Base-by-base conservation (phyloP, 2,888 invertebrate species). In the Drosophila demipolita region DNA sequence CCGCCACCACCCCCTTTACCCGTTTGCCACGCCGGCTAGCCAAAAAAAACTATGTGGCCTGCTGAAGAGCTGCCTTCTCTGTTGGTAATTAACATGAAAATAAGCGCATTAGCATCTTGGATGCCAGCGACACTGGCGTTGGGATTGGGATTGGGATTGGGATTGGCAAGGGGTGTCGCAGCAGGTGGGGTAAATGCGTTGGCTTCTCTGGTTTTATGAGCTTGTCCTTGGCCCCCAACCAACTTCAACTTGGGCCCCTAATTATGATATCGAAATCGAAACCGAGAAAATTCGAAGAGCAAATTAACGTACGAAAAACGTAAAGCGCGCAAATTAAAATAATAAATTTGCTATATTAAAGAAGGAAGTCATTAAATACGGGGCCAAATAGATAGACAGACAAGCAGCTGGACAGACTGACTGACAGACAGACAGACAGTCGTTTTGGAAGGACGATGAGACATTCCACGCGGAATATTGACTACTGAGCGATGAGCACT, bases 11-110 rank as follows among this genome's bases (percentile, higher is more conserved):
- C 23, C 23, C 45, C 23, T 5, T 40, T 40, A n/a, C n/a, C 40
- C 40, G 40, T n/a, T 40, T 17, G 17, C 45, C 45, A 20, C 12
- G 45, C 45, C 20, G 57, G 52, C 60, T 58, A 54, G 50, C 59
- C 61, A 53, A 54, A 33, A 54, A 33, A 52, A 73, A 76, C 80
- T 68, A 79, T 76, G 59, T 29, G 69, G 60, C 55, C 52, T 70
- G 74, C 49, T 61, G 60, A 66, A 29, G 65, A 68, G 54, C 55
- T 26, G 74, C 60, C 61, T 76, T 77, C 82, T 76, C 89, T 87
- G 89, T 75, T 83, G 82, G 79, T 87, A 87, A 87, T 87, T 87
- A 89, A 87, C 81, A 81, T 82, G 75, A 87, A 87, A 89, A 82
- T 87, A 87, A 82, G 85, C 87, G 81, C 87, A 84, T 84, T 84